Evolutionary conservation across 2,797 vertebrate species (phyloP), one percentile per base, ranked within the genome.

Genomic region (Craterocephalus amniculus): DNA sequence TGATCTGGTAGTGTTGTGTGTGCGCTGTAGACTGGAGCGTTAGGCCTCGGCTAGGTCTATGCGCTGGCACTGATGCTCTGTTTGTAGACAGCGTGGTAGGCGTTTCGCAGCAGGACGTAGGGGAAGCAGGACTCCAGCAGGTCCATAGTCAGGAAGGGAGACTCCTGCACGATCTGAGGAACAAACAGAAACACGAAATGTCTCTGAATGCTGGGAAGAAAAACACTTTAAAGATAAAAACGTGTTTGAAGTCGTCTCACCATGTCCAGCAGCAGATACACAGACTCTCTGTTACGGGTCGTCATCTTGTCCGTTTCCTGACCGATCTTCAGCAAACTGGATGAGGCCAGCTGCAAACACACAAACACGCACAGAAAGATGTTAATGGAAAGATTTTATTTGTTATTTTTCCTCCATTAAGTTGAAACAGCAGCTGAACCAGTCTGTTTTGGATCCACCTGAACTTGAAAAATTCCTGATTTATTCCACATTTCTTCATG

Each of bases 61-160:
- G 96, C 95, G 78, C 95, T 97, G 48, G 94, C 95, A 71, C 95
- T 96, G 87, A 97, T 94, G 78, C 96, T 97, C 94, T 98, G 97
- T 88, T 98, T 98, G 88, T 99, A 99, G 89, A 99, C 98, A 38
- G 98, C 98, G 58, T 99, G 98, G 94, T 99, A 99, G 38, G 97
- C 97, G 71, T 99, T 99, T 86, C 97, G 92, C 90, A 99, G 95
- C 92, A 99, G 94, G 82, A 99, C 98, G 0, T 99, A 99, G 11
- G 97, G 98, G 92, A 99, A 99, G 72, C 98, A 99, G 66, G 98
- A 99, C 91, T 99, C 98, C 94, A 99, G 91, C 89, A 99, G 94
- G 91, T 99, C 98, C 98, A 99, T 99, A 54, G 98, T 99, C 74
- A 99, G 95, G 94, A 99, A 99, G 0, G 98, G 97, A 58, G 97